Percentiles rank a stretch among this genome's conserved stretches.
These are phyloP conservation scores for Xiphorhynchus elegans DNA, from an alignment of 2,113 vertebrate genomes.

Conservation along the genomic window DNA sequence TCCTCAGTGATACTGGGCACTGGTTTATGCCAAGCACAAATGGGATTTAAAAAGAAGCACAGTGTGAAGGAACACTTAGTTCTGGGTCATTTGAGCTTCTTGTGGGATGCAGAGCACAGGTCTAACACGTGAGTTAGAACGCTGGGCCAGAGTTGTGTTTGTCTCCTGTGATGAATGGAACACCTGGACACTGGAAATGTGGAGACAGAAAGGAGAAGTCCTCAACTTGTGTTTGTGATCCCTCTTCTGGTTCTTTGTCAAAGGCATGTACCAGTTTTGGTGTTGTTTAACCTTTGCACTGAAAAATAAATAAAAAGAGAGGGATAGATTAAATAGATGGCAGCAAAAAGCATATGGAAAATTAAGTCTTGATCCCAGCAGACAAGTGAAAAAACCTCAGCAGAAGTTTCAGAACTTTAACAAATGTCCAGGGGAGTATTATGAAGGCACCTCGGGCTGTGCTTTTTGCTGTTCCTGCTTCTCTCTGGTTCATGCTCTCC, in stretches of 20 bases:
- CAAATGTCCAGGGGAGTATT: not conserved
- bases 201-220: not conserved
- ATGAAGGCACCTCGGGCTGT: not conserved
- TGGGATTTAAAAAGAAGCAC: not conserved
- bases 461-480: not conserved
- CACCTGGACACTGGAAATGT: not conserved
- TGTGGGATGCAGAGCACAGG: not conserved
- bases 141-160: not conserved
- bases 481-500: not conserved
- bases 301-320: not conserved
- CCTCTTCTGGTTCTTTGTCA: not conserved
- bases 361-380: not conserved
- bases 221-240: not conserved
- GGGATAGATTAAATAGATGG: not conserved
- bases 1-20: not conserved
- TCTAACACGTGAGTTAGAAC: fast-evolving
- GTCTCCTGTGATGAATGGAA: fast-evolving
- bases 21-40: not conserved
- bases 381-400: not conserved
- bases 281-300: not conserved
- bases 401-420: not conserved
- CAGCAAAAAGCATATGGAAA: not conserved
- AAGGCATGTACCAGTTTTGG: not conserved
- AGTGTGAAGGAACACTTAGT: not conserved
- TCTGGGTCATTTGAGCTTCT: not conserved